Conservation (phyloP, 1,140 invertebrate species). For the Melipona quadrifasciata region DNA sequence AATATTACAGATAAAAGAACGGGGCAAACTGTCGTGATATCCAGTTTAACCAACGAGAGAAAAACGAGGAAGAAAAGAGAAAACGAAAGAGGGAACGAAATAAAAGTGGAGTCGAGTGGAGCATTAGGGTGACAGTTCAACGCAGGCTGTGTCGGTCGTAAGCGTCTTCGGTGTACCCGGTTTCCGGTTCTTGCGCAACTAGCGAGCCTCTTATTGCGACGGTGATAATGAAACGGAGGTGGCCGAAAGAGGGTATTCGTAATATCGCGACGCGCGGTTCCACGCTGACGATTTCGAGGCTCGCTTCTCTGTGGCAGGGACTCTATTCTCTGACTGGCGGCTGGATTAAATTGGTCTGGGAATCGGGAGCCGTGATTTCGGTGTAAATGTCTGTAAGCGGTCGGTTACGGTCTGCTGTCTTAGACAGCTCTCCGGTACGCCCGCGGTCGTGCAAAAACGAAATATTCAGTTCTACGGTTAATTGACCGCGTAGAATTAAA, state of each 20-base stretch:
- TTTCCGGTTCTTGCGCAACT: constrained; percentile 5
- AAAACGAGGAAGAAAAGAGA: not conserved
- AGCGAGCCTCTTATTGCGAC: constrained; percentile 28
- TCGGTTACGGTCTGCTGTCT: not conserved
- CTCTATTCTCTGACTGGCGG: not conserved
- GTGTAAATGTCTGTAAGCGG: constrained; percentile 16
- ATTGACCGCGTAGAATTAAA: not conserved
- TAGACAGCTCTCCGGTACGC: not conserved
- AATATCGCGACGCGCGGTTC: constrained; percentile 33
- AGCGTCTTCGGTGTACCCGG: not conserved
- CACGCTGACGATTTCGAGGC: not conserved
- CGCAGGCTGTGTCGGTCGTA: not conserved
- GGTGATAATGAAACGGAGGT: constrained; percentile 37
- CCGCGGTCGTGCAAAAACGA: not conserved
- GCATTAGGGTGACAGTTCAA: not conserved
- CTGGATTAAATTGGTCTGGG: constrained; percentile 23
- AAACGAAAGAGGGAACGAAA: not conserved
- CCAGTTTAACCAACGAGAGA: no score
- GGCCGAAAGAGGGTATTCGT: constrained; percentile 33
- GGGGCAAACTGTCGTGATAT: not conserved
- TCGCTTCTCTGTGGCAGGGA: not conserved
- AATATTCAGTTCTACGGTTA: not conserved
- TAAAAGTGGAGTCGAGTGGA: not conserved
- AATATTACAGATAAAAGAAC: not conserved
- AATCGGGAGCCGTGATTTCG: constrained; percentile 22